A percentile compares a stretch with the other conserved stretches of the same genome.
These are phyloP conservation scores for Erpobdella octoculata DNA, from an alignment of 2,888 invertebrate genomes.

Conservation along the genomic window DNA sequence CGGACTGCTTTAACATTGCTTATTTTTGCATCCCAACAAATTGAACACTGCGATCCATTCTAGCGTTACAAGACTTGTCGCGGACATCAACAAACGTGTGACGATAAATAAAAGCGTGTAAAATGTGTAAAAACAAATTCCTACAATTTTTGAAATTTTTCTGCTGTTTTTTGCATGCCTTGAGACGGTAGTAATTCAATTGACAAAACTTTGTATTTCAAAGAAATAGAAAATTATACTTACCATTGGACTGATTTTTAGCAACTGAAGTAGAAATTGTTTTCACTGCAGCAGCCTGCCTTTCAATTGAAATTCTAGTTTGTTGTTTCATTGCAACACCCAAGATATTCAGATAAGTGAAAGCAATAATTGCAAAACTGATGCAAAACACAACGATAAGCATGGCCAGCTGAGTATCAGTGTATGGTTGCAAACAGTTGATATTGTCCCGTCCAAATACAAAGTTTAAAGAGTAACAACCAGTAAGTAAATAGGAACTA, in stretches of 20 bases:
- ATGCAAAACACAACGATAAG: background rate
- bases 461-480: background rate
- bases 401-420: background rate
- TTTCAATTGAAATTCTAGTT: background rate
- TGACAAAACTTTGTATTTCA: too few relatives aligned
- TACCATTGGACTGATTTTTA: background rate
- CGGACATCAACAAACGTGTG: too few relatives aligned
- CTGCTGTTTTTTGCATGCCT: background rate
- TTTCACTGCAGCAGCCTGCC: too few relatives aligned
- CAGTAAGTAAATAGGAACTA: background rate
- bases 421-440: background rate
- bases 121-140: background rate
- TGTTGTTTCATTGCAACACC: background rate
- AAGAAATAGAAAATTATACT: background rate
- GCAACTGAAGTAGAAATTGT: too few relatives aligned
- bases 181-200: too few relatives aligned
- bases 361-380: background rate
- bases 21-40: too few relatives aligned
- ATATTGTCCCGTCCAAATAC: background rate
- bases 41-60: too few relatives aligned
- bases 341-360: slow-evolving; percentile 1
- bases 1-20: too few relatives aligned
- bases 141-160: background rate
- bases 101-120: too few relatives aligned
- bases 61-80: too few relatives aligned